phyloP scores from a whole-genome alignment of 1,140 invertebrate species.

The Zaprionus ornatus region DNA sequence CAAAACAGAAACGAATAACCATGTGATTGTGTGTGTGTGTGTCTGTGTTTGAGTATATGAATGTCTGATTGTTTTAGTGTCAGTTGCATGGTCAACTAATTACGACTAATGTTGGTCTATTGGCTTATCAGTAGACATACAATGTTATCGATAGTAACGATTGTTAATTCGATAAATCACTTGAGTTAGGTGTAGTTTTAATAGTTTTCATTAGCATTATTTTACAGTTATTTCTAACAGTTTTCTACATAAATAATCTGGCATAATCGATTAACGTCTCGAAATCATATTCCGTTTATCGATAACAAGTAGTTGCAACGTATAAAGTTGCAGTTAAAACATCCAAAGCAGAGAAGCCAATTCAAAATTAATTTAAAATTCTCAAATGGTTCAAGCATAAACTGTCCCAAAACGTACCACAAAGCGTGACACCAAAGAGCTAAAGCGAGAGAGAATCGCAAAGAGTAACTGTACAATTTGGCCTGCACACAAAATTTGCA shows the following conservation, averaged over 20 bases:
- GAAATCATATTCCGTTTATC: neutral
- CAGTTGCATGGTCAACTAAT: conserved; percentile 6
- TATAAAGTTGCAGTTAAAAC: neutral
- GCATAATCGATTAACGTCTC: too few relatives aligned
- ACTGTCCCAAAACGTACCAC: neutral
- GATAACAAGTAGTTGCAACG: neutral
- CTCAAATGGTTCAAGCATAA: conserved; percentile 2
- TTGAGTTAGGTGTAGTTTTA: too few relatives aligned
- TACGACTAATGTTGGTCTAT: conserved; percentile 8
- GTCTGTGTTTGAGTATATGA: neutral
- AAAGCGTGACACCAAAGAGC: neutral
- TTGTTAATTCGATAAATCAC: neutral
- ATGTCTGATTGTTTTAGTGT: conserved; percentile 6
- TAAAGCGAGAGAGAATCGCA: neutral
- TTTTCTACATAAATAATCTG: too few relatives aligned
- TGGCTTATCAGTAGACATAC: neutral
- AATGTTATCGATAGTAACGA: neutral
- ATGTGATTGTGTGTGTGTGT: neutral
- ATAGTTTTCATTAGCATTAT: too few relatives aligned
- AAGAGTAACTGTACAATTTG: conserved; percentile 3
- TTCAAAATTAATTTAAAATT: conserved; percentile 7
- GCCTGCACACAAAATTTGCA: conserved; percentile 19
- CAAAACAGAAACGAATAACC: conserved; percentile 38
- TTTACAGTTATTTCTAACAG: too few relatives aligned
- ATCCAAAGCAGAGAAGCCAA: neutral